A percentile compares a stretch with the other conserved stretches of the same genome.
Evolutionary conservation across 2,888 invertebrate species (phyloP).

Genomic region (Lithophane socia): DNA sequence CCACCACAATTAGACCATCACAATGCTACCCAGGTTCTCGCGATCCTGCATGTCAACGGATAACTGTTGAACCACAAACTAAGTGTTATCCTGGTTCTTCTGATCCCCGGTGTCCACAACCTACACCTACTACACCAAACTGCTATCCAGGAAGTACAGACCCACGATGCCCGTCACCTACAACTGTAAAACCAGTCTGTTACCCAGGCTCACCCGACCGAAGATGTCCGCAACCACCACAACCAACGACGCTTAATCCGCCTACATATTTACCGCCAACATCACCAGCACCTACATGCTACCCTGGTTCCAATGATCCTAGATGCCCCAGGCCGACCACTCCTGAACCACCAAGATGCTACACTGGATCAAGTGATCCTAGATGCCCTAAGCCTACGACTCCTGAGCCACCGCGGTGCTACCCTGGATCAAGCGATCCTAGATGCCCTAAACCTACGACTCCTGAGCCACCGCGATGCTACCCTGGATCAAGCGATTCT

Average conservation of each 20-base stretch:
- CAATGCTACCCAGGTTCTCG: constrained; percentile 79
- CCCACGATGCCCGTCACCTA: constrained; percentile 50
- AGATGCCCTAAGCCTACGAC: constrained; percentile 67
- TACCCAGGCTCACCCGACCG: constrained; percentile 58
- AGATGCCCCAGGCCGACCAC: constrained; percentile 65
- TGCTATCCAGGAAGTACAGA: constrained; percentile 53
- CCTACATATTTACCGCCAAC: constrained; percentile 72
- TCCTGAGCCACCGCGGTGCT: constrained; percentile 35
- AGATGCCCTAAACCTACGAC: constrained; percentile 71
- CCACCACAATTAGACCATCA: constrained; percentile 78
- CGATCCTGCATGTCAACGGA: constrained; percentile 79
- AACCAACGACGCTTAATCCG: constrained; percentile 51
- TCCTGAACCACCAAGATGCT: constrained; percentile 66
- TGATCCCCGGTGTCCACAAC: constrained; percentile 75
- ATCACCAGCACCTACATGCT: constrained; percentile 63
- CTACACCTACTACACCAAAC: constrained; percentile 55
- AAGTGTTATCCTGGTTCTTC: constrained; percentile 76
- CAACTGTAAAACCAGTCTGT: constrained; percentile 48
- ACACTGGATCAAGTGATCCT: constrained; percentile 70
- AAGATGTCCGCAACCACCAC: constrained; percentile 63
- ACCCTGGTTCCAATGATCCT: constrained; percentile 65
- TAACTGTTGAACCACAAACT: constrained; percentile 70
- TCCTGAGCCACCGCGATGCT: constrained; percentile 62
- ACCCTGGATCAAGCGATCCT: constrained; percentile 41
- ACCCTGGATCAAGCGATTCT: constrained; percentile 75